phyloP scores from a whole-genome alignment of 2,113 vertebrate genomes.

The Paradoxurus hermaphroditus region DNA sequence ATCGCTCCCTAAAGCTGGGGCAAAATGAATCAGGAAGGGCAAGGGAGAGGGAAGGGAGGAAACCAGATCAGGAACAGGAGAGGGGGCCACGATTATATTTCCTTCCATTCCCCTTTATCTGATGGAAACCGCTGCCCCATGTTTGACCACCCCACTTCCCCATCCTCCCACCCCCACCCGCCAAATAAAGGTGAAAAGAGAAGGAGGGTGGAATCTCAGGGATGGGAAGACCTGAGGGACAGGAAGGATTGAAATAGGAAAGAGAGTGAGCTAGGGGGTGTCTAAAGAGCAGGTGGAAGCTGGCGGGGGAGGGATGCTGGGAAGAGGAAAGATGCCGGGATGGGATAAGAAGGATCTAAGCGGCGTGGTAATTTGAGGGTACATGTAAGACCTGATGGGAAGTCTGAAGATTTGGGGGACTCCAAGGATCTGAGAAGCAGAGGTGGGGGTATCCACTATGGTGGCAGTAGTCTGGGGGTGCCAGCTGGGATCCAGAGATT shows the following conservation, averaged over 20 bases:
- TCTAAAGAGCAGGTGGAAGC: slow-evolving; percentile 60
- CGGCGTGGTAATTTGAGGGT: not conserved
- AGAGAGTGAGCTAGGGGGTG: not conserved
- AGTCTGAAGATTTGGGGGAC: slow-evolving; percentile 34
- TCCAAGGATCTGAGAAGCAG: slow-evolving; percentile 13
- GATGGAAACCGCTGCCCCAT: slow-evolving; percentile 12
- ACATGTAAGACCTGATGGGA: not conserved
- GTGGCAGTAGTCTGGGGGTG: slow-evolving; percentile 41
- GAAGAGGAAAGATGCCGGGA: not conserved
- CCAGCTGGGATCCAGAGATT: slow-evolving; percentile 36
- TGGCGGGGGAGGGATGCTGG: slow-evolving; percentile 10
- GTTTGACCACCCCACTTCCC: slow-evolving; percentile 19
- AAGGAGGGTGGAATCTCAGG: not conserved
- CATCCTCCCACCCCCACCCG: not conserved
- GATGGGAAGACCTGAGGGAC: not conserved
- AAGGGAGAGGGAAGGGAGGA: slow-evolving; percentile 25
- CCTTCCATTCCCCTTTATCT: slow-evolving; percentile 51
- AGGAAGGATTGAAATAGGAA: not conserved
- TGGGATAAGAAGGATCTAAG: not conserved
- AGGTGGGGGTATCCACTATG: not conserved
- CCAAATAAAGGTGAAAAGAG: not conserved
- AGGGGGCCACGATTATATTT: slow-evolving; percentile 24
- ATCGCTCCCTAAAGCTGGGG: slow-evolving; percentile 53
- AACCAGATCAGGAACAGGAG: slow-evolving; percentile 33
- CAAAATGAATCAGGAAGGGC: slow-evolving; percentile 59